A percentile compares a stretch with the other conserved stretches of the same genome.
Conservation (phyloP, 2,888 invertebrate genomes). For the Timema podura region DNA sequence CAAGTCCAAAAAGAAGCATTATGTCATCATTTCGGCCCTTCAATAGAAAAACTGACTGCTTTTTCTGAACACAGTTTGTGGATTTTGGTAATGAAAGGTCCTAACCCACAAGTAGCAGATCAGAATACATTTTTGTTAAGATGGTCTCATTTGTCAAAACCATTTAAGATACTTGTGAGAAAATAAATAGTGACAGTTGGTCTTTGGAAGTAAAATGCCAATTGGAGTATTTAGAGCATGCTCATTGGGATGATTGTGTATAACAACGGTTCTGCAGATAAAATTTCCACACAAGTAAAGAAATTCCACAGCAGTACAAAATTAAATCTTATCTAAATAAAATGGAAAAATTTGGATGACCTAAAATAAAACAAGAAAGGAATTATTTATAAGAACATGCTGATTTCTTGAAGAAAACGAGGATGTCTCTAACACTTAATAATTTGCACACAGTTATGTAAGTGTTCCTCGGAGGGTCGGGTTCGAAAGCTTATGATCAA, state of each 20-base stretch:
- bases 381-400: not conserved
- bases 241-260: not conserved
- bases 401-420: not conserved
- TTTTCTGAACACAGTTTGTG: not conserved
- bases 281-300: not conserved
- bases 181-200: not conserved
- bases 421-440: not conserved
- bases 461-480: not conserved
- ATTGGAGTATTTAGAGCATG: slow-evolving; percentile 7
- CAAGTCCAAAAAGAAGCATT: not conserved
- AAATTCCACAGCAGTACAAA: not conserved
- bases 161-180: not conserved
- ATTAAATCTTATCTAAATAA: not conserved
- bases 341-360: not conserved
- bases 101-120: not conserved
- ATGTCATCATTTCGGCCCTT: not conserved
- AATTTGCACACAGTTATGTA: not conserved
- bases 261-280: not conserved
- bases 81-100: not conserved
- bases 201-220: not conserved
- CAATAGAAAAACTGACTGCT: not conserved
- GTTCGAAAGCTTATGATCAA: not conserved
- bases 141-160: not conserved
- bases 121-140: not conserved
- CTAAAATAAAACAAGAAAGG: not conserved